Percentiles rank a stretch among this genome's conserved stretches.
phyloP scores from a whole-genome alignment of 2,113 vertebrate species.

The Pontoporia blainvillei region DNA sequence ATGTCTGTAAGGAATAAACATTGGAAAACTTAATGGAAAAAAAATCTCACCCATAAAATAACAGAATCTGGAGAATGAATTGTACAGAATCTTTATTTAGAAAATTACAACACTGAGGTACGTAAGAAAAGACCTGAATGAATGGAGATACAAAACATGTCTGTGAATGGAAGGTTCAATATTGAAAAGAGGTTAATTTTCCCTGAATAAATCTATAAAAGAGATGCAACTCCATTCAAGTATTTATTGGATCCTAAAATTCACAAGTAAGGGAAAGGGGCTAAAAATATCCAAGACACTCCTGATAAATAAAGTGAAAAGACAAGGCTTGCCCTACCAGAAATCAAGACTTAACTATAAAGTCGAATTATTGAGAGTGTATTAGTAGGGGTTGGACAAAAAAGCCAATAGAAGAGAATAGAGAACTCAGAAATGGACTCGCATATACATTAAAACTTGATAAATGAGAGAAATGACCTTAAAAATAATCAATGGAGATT shows the following conservation, averaged over 20 bases:
- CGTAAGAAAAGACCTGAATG: neutral
- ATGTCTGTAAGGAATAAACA: neutral
- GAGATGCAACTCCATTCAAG: neutral
- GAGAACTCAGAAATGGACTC: neutral
- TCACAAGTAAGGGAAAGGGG: neutral
- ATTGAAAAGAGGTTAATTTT: neutral
- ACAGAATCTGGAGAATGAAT: neutral
- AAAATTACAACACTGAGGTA: neutral
- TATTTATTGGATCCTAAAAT: constrained; percentile 2
- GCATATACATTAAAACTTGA: neutral
- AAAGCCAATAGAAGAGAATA: neutral
- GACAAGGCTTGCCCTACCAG: neutral
- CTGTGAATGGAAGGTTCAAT: neutral
- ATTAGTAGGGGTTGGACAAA: neutral
- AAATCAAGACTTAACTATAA: neutral
- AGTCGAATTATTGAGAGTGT: neutral
- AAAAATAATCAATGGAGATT: neutral
- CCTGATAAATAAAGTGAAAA: neutral
- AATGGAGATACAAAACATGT: neutral
- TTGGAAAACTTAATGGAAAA: neutral
- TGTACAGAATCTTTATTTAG: neutral
- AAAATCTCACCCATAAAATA: neutral
- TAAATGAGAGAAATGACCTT: neutral
- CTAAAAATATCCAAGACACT: neutral
- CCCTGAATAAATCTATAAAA: neutral